Evolutionary conservation across 1,140 invertebrate species (phyloP).

Genomic region (Triops longicaudatus): DNA sequence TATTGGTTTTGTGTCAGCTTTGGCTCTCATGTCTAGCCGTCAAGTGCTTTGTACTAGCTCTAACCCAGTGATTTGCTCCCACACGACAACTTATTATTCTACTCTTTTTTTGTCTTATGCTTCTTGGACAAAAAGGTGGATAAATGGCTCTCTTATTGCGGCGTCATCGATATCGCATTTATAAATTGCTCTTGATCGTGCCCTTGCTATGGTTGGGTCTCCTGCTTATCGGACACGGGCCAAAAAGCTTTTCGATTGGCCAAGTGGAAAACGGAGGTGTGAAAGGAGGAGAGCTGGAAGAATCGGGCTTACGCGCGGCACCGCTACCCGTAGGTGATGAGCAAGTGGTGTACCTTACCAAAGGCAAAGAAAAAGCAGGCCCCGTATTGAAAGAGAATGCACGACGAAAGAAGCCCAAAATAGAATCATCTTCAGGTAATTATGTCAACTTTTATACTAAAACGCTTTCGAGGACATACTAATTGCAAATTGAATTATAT

Average conservation of each 20-base stretch:
- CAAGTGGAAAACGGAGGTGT: not conserved
- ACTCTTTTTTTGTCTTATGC: not conserved
- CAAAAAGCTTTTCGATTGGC: not conserved
- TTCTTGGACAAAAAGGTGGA: not conserved
- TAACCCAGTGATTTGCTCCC: no score
- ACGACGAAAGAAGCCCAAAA: not conserved
- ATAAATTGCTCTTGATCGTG: not conserved
- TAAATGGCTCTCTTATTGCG: not conserved
- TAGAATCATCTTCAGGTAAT: not conserved
- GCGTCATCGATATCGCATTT: not conserved
- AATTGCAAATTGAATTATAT: no score
- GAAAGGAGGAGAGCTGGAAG: not conserved
- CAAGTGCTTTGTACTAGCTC: not conserved
- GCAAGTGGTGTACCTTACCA: not conserved
- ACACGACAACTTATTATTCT: not conserved
- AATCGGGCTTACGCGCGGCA: not conserved
- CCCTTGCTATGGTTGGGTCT: not conserved
- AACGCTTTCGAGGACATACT: not conserved
- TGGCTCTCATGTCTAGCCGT: not conserved
- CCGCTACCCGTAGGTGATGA: not conserved
- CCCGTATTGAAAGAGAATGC: not conserved
- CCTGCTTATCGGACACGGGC: slow-evolving; percentile 9
- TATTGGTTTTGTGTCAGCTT: not conserved
- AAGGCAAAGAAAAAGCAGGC: not conserved
- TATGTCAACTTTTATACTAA: not conserved